Percentiles rank a stretch among this genome's conserved stretches.
These are phyloP conservation scores for Tachystola acroxantha DNA, from an alignment of 2,888 invertebrate species.

Conservation along the genomic window DNA sequence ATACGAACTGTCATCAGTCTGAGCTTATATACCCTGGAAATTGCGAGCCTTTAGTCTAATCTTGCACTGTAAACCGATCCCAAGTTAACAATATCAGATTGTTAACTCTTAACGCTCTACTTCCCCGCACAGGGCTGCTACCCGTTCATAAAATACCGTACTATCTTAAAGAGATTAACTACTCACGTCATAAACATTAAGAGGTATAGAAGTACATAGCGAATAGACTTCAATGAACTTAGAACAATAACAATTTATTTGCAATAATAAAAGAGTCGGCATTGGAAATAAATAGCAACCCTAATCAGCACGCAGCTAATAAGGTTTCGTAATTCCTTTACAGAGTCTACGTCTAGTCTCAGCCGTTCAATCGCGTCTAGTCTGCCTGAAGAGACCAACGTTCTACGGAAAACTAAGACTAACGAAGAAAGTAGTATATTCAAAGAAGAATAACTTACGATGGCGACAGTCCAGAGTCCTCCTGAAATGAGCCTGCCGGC, in stretches of 20 bases:
- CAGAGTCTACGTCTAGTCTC: conserved; percentile 37
- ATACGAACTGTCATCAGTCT: background rate
- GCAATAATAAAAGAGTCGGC: conserved; percentile 10
- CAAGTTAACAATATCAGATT: conserved; percentile 9
- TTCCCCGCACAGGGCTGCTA: conserved; percentile 2
- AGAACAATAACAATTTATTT: background rate
- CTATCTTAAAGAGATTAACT: conserved; percentile 1
- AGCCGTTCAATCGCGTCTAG: conserved; percentile 36
- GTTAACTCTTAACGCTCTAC: conserved; percentile 9
- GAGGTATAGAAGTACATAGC: background rate
- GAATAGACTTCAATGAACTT: background rate
- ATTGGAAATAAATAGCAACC: conserved; percentile 16
- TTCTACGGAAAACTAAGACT: conserved; percentile 3
- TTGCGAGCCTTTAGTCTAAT: conserved; percentile 28
- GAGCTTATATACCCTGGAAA: conserved; percentile 14
- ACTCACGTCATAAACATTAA: background rate
- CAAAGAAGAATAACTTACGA: conserved; percentile 22
- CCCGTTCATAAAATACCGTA: background rate
- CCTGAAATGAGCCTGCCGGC: conserved; percentile 51
- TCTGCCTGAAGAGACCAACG: conserved; percentile 26
- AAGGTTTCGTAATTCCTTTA: conserved; percentile 55
- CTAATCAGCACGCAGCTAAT: conserved; percentile 36
- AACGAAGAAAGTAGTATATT: background rate
- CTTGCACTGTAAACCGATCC: conserved; percentile 34
- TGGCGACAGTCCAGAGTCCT: conserved; percentile 61